Evolutionary conservation across 2,797 vertebrate genomes (phyloP).

Genomic region (Tapirus indicus): DNA sequence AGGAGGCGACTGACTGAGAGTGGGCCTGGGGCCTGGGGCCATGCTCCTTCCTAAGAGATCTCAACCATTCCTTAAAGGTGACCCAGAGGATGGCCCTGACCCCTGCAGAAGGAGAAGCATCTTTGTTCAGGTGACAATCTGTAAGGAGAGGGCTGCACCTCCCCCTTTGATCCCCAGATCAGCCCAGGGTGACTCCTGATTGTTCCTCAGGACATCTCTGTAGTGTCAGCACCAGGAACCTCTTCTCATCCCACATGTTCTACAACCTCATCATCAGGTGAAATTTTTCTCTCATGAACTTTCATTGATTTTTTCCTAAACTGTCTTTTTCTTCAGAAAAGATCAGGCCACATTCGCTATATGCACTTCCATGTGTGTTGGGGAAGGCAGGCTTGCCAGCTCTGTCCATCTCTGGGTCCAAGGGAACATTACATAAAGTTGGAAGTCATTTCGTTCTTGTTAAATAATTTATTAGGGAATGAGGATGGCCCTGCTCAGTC

Average conservation of each 20-base stretch:
- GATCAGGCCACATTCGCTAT: neutral
- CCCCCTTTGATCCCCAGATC: neutral
- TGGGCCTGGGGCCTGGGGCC: neutral
- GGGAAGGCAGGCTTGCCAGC: too few species aligned
- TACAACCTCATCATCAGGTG: neutral
- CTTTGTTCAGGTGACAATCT: neutral
- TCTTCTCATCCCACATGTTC: neutral
- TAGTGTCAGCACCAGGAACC: neutral
- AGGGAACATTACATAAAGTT: neutral
- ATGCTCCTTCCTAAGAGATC: neutral
- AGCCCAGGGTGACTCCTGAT: too few species aligned
- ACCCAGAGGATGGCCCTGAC: neutral
- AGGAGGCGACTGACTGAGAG: neutral
- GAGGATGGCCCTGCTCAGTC: neutral
- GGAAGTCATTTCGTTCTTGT: neutral
- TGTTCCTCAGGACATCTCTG: neutral
- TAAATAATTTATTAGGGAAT: neutral
- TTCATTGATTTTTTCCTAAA: too few species aligned
- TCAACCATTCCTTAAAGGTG: too few species aligned
- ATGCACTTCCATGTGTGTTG: neutral
- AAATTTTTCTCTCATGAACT: too few species aligned
- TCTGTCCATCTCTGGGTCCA: neutral
- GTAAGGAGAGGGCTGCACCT: neutral
- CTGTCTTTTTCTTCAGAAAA: neutral
- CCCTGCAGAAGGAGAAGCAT: too few species aligned